Percentiles rank a stretch among this genome's conserved stretches.
These are phyloP conservation scores for Papilio glaucus DNA, from an alignment of 1,140 invertebrate genomes.

Conservation along the genomic window DNA sequence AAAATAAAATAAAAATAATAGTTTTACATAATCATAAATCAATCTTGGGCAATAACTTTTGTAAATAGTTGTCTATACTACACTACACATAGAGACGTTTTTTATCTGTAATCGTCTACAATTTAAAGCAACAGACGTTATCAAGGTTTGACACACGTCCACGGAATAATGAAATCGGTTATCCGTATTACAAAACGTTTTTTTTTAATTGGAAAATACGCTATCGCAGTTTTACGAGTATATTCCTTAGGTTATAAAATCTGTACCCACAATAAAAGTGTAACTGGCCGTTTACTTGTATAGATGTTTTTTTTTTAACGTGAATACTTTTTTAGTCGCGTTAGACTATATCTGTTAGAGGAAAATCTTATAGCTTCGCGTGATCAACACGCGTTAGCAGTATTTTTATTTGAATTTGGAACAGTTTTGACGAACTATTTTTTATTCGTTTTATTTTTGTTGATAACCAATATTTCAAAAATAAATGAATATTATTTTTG, in stretches of 20 bases:
- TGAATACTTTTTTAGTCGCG: too few species aligned
- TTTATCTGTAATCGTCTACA: not conserved
- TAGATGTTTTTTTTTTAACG: not conserved
- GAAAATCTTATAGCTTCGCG: too few species aligned
- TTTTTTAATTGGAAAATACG: not conserved
- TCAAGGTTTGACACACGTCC: not conserved
- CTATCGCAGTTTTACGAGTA: constrained; percentile 2
- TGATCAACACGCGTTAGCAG: too few species aligned
- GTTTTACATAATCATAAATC: too few species aligned
- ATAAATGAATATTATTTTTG: not conserved
- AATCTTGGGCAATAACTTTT: too few species aligned
- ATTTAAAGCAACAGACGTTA: not conserved
- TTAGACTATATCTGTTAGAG: too few species aligned
- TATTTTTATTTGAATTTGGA: too few species aligned
- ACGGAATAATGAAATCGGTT: not conserved
- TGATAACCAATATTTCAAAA: not conserved
- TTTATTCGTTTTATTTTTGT: not conserved
- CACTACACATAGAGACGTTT: too few species aligned
- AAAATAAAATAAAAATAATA: too few species aligned
- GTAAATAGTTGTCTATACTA: too few species aligned
- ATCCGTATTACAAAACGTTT: not conserved
- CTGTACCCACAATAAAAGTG: not conserved
- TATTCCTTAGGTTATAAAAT: not conserved
- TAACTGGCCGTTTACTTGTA: not conserved
- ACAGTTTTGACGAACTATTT: too few species aligned